These are phyloP conservation scores for Phoxinus dragarum DNA, from an alignment of 2,797 vertebrate species.

Conservation along the genomic window DNA sequence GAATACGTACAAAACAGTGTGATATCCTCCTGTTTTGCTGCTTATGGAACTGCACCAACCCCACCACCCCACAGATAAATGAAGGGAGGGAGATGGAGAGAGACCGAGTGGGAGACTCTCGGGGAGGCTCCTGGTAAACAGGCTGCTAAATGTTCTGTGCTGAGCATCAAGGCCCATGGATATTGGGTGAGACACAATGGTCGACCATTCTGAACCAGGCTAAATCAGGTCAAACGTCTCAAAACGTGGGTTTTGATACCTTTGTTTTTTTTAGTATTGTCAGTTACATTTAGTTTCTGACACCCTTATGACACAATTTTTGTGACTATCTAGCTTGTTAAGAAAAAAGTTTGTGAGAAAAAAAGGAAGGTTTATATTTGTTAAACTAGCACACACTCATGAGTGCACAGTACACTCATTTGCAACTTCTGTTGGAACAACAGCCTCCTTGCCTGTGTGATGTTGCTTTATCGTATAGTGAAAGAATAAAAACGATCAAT, in stretches of 20 bases:
- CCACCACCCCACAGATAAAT: slow-evolving; percentile 12
- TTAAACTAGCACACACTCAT: slow-evolving; percentile 14
- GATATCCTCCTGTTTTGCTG: slow-evolving; percentile 35
- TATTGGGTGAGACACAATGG: slow-evolving; percentile 33
- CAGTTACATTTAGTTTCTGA: background rate
- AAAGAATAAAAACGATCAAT: background rate
- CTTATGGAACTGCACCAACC: slow-evolving; percentile 45
- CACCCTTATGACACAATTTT: background rate
- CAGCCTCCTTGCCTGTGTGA: background rate
- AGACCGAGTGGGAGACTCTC: slow-evolving; percentile 10
- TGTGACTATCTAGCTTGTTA: background rate
- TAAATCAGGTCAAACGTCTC: slow-evolving; percentile 18
- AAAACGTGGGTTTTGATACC: background rate
- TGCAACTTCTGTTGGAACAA: slow-evolving; percentile 8
- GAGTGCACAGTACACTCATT: background rate
- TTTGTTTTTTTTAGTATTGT: background rate
- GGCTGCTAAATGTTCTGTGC: slow-evolving; percentile 42
- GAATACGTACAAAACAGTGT: slow-evolving; percentile 50
- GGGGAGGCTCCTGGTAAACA: slow-evolving; percentile 23
- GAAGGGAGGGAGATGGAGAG: background rate
- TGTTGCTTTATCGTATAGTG: slow-evolving; percentile 6
- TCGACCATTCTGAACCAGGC: background rate
- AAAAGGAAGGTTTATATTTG: background rate
- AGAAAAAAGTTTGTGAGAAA: background rate
- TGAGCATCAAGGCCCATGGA: slow-evolving; percentile 27